Evolutionary conservation across 2,797 vertebrate genomes (phyloP).

Genomic region (Arnoldichthys spilopterus): DNA sequence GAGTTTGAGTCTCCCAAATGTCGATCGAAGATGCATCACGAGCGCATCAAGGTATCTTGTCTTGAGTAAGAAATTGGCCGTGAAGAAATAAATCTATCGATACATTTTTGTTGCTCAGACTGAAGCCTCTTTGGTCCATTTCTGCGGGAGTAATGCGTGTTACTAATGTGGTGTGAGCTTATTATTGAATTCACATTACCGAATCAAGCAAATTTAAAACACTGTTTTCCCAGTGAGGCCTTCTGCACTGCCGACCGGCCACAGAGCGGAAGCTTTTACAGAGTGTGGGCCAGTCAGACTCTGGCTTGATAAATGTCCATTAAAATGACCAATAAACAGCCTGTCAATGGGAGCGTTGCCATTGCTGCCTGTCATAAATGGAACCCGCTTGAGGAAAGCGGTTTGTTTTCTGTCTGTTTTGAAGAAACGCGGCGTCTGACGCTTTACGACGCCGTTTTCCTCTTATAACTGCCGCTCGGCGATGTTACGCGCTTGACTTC

Average conservation of each 20-base stretch:
- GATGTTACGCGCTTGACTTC: constrained; percentile 26
- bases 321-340: constrained; percentile 51
- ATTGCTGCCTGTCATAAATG: constrained; percentile 23
- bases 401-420: constrained; percentile 24
- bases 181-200: background rate
- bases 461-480: constrained; percentile 38
- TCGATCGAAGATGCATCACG: too few relatives aligned
- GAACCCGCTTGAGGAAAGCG: constrained; percentile 12
- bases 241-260: background rate
- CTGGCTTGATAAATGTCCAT: constrained; percentile 45
- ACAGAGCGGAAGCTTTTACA: constrained; percentile 7
- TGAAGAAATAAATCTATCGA: too few relatives aligned
- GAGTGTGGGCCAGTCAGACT: constrained; percentile 3
- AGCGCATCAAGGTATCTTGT: too few relatives aligned
- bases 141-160: too few relatives aligned
- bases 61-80: too few relatives aligned
- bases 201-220: background rate
- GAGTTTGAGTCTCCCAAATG: too few relatives aligned
- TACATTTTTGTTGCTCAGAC: too few relatives aligned
- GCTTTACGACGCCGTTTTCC: constrained; percentile 1
- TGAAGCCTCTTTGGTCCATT: too few relatives aligned
- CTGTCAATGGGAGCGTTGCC: constrained; percentile 24
- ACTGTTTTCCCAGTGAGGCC: background rate
- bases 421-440: constrained; percentile 8
- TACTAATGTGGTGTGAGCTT: background rate